These are phyloP conservation scores for Oscheius onirici DNA, from an alignment of 2,888 invertebrate genomes.

Conservation along the genomic window DNA sequence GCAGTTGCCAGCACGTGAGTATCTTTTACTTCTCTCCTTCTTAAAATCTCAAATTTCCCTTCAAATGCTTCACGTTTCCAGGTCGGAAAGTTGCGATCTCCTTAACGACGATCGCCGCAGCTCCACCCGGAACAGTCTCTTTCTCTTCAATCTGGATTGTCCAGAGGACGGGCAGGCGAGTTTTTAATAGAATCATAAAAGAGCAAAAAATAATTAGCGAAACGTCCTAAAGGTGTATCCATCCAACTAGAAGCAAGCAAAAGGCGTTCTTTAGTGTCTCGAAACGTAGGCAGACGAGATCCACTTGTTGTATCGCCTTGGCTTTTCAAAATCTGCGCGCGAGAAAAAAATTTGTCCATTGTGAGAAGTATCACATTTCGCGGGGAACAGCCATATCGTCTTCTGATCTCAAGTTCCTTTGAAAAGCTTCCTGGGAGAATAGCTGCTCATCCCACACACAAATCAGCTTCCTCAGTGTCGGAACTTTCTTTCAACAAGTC, in stretches of 20 bases:
- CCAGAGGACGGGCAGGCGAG: slow-evolving; percentile 31
- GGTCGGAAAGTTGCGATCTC: slow-evolving; percentile 53
- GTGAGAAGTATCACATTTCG: slow-evolving; percentile 9
- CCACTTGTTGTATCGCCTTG: neutral
- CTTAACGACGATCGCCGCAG: slow-evolving; percentile 45
- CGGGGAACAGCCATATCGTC: slow-evolving; percentile 9
- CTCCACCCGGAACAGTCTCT: slow-evolving; percentile 48
- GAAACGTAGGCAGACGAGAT: neutral
- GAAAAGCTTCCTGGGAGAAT: slow-evolving; percentile 11
- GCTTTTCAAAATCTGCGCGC: neutral
- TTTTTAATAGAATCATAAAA: neutral
- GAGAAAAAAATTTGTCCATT: neutral
- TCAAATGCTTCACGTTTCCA: slow-evolving; percentile 34
- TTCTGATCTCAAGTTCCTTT: slow-evolving; percentile 10
- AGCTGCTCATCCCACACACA: neutral
- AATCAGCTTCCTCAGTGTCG: too few species aligned
- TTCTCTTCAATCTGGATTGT: slow-evolving; percentile 45
- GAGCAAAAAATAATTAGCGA: neutral
- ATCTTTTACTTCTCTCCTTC: slow-evolving; percentile 4
- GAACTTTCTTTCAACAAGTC: too few species aligned
- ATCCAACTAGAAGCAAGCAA: slow-evolving; percentile 2
- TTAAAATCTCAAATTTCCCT: neutral
- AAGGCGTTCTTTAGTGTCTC: neutral
- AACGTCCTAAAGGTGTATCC: slow-evolving; percentile 4
- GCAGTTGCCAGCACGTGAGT: slow-evolving; percentile 53